Evolutionary conservation across 2,797 vertebrate species (phyloP), one percentile per base, ranked within the genome.

Genomic region (Erpetoichthys calabaricus): DNA sequence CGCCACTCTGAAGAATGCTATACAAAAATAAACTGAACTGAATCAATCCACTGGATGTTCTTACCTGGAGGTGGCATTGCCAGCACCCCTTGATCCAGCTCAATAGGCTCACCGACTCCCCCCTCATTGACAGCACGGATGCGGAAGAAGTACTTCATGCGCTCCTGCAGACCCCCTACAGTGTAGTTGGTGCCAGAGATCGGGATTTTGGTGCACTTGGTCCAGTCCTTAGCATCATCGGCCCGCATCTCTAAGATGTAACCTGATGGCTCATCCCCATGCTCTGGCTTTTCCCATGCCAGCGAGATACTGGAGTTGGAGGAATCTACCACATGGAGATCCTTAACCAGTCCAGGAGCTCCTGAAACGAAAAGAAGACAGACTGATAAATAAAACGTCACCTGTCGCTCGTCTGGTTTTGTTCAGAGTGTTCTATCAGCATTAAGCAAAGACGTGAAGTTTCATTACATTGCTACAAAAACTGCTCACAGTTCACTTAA

Each of bases 61-160:
- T 73, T 69, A 85, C 80, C 81, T 71, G 78, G 76, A 42, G 80
- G 73, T 51, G 73, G 73, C 70, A 75, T 69, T 51, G 76, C 73
- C 52, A 72, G 9, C 56, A 76, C 72, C 44, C 75, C 72, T 62
- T 79, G 49, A 1, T 65, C 49, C 58, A 79, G 64, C 58, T 80
- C 67, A 3, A 53, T 54, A 42, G 74, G 68, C 67, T 82, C 74
- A 58, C 76, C 71, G 2, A 75, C 46, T 4, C 68, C 75, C 57
- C 63, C 73, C 73, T 88, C 66, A 4, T 83, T 83, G 61, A 81
- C 69, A n/a, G 71, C 73, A 45, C 42, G 7, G 57, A 78, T 81
- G 46, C 65, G 62, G 66, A 86, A 84, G 67, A 66, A 75, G 57
- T 82, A 80, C 57, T 72, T 77, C 57, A 69, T 73, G 65, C 60